Percentiles rank a stretch among this genome's conserved stretches.
phyloP scores from a whole-genome alignment of 1,140 invertebrate species.

The Trichonephila clavipes region DNA sequence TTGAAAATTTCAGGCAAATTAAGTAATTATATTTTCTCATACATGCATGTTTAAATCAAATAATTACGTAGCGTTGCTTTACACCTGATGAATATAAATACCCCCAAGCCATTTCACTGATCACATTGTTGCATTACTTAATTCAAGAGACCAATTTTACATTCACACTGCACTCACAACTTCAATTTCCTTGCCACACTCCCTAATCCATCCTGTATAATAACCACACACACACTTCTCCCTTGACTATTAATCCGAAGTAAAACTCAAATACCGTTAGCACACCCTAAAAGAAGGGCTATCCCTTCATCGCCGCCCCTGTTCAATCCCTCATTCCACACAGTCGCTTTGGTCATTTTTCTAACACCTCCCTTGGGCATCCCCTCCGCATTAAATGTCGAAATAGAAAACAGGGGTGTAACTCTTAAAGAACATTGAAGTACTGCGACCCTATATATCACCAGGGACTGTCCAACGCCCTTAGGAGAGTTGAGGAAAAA shows the following conservation, averaged over 20 bases:
- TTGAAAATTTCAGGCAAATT: too few relatives aligned
- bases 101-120: not conserved
- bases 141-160: not conserved
- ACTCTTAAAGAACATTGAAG: not conserved
- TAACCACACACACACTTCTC: not conserved
- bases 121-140: not conserved
- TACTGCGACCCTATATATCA: constrained; percentile 15
- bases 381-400: constrained; percentile 2
- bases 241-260: not conserved
- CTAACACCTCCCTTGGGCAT: not conserved
- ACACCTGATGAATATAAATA: not conserved
- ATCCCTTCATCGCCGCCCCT: not conserved
- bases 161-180: not conserved
- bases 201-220: too few relatives aligned
- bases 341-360: not conserved
- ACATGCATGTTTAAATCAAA: too few relatives aligned
- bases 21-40: too few relatives aligned
- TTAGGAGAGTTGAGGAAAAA: not conserved
- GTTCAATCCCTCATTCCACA: not conserved
- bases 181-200: not conserved
- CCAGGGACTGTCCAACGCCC: constrained; percentile 24
- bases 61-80: not conserved
- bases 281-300: not conserved
- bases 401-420: constrained; percentile 24
- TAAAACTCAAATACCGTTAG: not conserved